Evolutionary conservation across 2,797 vertebrate species (phyloP).

Genomic region (Monodelphis domestica): DNA sequence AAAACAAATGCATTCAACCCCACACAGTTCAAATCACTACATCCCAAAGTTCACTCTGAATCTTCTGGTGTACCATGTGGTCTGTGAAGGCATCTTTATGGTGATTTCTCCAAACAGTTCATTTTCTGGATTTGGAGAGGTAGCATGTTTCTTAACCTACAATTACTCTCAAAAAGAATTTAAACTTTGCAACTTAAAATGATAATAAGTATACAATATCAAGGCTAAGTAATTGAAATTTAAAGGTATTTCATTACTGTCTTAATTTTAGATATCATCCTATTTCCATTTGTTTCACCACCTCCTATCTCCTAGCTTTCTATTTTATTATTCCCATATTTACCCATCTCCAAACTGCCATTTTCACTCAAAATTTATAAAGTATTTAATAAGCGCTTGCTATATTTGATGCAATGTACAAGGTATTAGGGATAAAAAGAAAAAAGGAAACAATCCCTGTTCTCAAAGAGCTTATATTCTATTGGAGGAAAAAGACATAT

Average conservation of each 20-base stretch:
- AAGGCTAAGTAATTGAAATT: neutral
- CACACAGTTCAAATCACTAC: too few species aligned
- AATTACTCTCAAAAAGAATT: too few species aligned
- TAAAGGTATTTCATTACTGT: neutral
- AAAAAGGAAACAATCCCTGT: neutral
- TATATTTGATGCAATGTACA: neutral
- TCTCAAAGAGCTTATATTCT: neutral
- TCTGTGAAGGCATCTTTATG: too few species aligned
- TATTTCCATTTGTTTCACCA: neutral
- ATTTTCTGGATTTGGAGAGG: too few species aligned
- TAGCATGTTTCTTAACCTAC: too few species aligned
- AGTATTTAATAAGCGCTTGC: neutral
- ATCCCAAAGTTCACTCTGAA: too few species aligned
- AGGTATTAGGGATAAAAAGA: neutral
- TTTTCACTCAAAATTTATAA: neutral
- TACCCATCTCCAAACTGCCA: neutral
- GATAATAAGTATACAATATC: too few species aligned
- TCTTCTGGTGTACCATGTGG: too few species aligned
- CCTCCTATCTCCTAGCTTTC: neutral
- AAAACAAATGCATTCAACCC: too few species aligned
- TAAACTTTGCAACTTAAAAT: too few species aligned
- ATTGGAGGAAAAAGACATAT: neutral
- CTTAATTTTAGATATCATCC: neutral
- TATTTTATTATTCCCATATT: neutral
- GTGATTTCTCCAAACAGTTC: too few species aligned